These are phyloP conservation scores for Taphrorychus bicolor DNA, from an alignment of 2,888 invertebrate species.

Conservation along the genomic window DNA sequence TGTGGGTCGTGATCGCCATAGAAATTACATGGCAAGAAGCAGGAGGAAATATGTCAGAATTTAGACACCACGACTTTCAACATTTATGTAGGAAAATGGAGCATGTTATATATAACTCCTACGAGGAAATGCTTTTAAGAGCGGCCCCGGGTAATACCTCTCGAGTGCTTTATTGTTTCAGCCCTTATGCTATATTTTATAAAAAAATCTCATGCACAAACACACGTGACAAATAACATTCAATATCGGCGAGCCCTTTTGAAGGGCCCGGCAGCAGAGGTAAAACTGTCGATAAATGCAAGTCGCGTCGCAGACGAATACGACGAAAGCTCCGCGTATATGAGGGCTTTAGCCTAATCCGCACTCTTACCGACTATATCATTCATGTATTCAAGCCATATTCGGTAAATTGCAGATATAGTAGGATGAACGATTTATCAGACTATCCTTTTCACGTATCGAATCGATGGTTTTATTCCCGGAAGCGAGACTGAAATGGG, in stretches of 20 bases:
- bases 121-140: constrained; percentile 57
- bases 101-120: constrained; percentile 42
- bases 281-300: constrained; percentile 30
- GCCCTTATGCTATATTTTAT: constrained; percentile 9
- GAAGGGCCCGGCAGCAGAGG: too few species aligned
- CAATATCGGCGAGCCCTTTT: background rate
- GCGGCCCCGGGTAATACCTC: constrained; percentile 51
- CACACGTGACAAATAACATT: background rate
- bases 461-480: too few species aligned
- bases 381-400: constrained; percentile 57
- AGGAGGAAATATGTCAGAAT: constrained; percentile 36
- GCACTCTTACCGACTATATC: constrained; percentile 53
- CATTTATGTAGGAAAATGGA: constrained; percentile 30
- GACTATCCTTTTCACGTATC: too few species aligned
- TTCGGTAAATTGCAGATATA: constrained; percentile 56
- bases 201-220: background rate
- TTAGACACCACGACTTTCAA: constrained; percentile 33
- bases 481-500: too few species aligned
- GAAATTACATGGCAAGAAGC: constrained; percentile 13
- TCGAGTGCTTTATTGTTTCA: constrained; percentile 28
- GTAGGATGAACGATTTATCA: constrained; percentile 56
- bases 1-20: constrained; percentile 11
- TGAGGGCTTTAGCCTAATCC: constrained; percentile 52
- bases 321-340: constrained; percentile 41
- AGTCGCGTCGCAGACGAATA: constrained; percentile 18